Evolutionary conservation across 1,140 invertebrate genomes (phyloP).

Genomic region (Mycetomoellerius zeteki): DNA sequence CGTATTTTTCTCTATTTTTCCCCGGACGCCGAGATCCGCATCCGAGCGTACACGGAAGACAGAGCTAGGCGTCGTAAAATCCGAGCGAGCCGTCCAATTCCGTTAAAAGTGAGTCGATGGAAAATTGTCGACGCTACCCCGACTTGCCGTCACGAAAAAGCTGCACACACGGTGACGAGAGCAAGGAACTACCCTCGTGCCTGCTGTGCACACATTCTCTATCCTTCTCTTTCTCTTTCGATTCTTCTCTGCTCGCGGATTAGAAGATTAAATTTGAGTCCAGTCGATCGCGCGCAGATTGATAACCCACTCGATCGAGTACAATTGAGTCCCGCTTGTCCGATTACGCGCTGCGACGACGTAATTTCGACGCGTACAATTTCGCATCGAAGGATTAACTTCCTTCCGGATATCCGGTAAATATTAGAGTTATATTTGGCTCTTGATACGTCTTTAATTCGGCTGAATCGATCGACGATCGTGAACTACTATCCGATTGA

Average conservation of each 20-base stretch:
- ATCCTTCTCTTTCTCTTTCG: slow-evolving; percentile 5
- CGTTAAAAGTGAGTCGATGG: slow-evolving; percentile 66
- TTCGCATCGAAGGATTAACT: slow-evolving; percentile 50
- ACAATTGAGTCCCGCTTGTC: slow-evolving; percentile 50
- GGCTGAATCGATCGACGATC: slow-evolving; percentile 33
- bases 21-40: not conserved
- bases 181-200: not conserved
- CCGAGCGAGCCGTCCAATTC: slow-evolving; percentile 57
- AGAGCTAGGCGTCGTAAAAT: slow-evolving; percentile 61
- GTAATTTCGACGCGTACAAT: slow-evolving; percentile 53
- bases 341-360: slow-evolving; percentile 51
- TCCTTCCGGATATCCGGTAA: slow-evolving; percentile 41
- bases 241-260: slow-evolving; percentile 12
- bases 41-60: not conserved
- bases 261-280: slow-evolving; percentile 61
- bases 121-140: slow-evolving; percentile 50
- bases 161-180: slow-evolving; percentile 40
- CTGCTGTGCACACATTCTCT: not conserved
- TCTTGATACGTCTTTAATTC: slow-evolving; percentile 40
- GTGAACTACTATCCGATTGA: slow-evolving; percentile 3
- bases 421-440: slow-evolving; percentile 28
- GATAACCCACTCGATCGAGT: slow-evolving; percentile 43
- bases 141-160: slow-evolving; percentile 40
- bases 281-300: slow-evolving; percentile 42
- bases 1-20: slow-evolving; percentile 55